Percentiles rank a stretch among this genome's conserved stretches.
phyloP scores from a whole-genome alignment of 2,113 vertebrate species.

The Dolichotis patagonum region DNA sequence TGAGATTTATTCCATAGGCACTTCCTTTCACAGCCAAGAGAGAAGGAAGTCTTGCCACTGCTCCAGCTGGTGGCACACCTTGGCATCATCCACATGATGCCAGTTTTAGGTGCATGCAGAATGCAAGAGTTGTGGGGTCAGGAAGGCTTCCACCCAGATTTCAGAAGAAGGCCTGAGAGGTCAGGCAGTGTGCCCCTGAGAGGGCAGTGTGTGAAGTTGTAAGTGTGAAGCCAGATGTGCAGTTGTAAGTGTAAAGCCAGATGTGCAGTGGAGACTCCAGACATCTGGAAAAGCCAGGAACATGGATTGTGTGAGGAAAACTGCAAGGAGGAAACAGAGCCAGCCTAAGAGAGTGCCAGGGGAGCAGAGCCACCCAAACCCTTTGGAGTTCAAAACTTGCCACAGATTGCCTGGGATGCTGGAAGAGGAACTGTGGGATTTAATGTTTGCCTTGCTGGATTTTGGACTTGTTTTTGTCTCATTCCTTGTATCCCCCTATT shows the following conservation, averaged over 20 bases:
- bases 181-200: not conserved
- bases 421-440: not conserved
- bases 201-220: not conserved
- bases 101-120: not conserved
- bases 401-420: not conserved
- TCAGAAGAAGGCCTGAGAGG: not conserved
- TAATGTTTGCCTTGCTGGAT: not conserved
- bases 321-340: not conserved
- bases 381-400: not conserved
- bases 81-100: not conserved
- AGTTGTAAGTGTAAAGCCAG: not conserved
- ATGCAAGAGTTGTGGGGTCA: not conserved
- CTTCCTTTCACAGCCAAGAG: not conserved
- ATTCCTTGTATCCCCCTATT: not conserved
- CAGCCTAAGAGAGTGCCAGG: not conserved
- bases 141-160: not conserved
- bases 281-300: not conserved
- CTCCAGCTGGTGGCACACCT: not conserved
- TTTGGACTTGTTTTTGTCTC: not conserved
- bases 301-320: not conserved
- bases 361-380: not conserved
- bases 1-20: not conserved
- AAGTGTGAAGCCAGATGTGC: not conserved
- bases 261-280: not conserved
- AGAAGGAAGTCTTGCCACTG: not conserved